Evolutionary conservation across 2,113 vertebrate species (phyloP).

Genomic region (Labeo rohita): DNA sequence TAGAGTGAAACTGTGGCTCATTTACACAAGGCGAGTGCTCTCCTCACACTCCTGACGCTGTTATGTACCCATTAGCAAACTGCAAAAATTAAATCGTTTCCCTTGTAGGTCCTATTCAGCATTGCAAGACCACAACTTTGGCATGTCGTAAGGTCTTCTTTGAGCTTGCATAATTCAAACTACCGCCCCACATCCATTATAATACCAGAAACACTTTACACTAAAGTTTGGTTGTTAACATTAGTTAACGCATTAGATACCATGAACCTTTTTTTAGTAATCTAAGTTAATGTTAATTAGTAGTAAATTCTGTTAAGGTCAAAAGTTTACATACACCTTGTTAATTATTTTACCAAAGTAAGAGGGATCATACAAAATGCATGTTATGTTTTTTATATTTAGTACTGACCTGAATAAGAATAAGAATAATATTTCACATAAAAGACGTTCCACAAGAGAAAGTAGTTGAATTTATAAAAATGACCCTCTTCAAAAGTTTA

Average conservation of each 20-base stretch:
- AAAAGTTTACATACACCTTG: too few relatives aligned
- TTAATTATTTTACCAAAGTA: too few relatives aligned
- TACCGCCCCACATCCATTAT: conserved; percentile 56
- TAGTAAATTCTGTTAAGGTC: not conserved
- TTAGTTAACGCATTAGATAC: not conserved
- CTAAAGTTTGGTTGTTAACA: not conserved
- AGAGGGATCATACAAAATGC: too few relatives aligned
- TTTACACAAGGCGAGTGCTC: conserved; percentile 33
- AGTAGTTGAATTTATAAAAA: too few relatives aligned
- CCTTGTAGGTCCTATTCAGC: conserved; percentile 58
- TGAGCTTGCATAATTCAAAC: conserved; percentile 63
- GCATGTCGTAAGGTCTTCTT: conserved; percentile 39
- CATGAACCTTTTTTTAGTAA: not conserved
- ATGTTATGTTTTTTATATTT: too few relatives aligned
- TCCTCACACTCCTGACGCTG: conserved; percentile 26
- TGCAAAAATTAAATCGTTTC: conserved; percentile 54
- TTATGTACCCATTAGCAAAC: conserved; percentile 20
- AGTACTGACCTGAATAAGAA: too few relatives aligned
- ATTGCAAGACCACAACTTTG: conserved; percentile 20
- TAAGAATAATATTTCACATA: too few relatives aligned
- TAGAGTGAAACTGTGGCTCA: conserved; percentile 34
- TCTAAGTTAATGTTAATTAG: not conserved
- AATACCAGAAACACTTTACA: conserved; percentile 29
- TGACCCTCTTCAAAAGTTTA: too few relatives aligned
- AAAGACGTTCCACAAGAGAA: too few relatives aligned